Conservation (phyloP, 2,888 invertebrate species). For the Ophion obscuratus region DNA sequence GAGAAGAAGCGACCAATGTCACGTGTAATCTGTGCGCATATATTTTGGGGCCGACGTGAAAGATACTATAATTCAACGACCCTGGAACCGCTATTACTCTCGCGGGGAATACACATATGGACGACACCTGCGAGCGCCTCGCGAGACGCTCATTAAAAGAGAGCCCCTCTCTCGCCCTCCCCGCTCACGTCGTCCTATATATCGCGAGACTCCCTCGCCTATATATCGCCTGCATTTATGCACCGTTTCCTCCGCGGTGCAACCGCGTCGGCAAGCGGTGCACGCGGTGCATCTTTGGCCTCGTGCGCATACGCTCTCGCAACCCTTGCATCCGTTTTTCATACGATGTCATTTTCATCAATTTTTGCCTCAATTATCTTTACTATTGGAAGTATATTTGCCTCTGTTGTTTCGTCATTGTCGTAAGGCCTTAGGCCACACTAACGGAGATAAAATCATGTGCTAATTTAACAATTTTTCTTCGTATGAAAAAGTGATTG, state of each 20-base stretch:
- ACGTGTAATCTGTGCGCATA: neutral
- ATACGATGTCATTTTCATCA: too few species aligned
- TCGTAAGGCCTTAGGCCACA: too few species aligned
- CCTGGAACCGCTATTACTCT: conserved; percentile 16
- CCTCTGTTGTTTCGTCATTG: too few species aligned
- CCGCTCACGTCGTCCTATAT: neutral
- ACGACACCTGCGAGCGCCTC: conserved; percentile 44
- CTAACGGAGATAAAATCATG: too few species aligned
- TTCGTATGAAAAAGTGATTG: too few species aligned
- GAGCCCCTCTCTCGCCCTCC: conserved; percentile 1
- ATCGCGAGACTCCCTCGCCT: conserved; percentile 20
- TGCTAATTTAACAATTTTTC: too few species aligned
- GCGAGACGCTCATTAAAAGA: conserved; percentile 58
- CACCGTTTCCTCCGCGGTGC: conserved; percentile 2
- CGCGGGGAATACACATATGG: conserved; percentile 34
- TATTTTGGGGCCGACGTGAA: conserved; percentile 8
- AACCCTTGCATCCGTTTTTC: neutral
- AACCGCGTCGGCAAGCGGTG: neutral
- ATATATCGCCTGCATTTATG: conserved; percentile 11
- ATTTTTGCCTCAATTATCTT: too few species aligned
- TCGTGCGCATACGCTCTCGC: conserved; percentile 18
- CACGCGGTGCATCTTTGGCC: conserved; percentile 36
- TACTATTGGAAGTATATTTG: too few species aligned
- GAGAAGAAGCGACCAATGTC: conserved; percentile 21
- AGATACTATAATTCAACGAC: conserved; percentile 39